Evolutionary conservation across 92 coral and sea anemone species (phyloP), one percentile per base, ranked within the genome.

Genomic region (Phymanthus crucifer): DNA sequence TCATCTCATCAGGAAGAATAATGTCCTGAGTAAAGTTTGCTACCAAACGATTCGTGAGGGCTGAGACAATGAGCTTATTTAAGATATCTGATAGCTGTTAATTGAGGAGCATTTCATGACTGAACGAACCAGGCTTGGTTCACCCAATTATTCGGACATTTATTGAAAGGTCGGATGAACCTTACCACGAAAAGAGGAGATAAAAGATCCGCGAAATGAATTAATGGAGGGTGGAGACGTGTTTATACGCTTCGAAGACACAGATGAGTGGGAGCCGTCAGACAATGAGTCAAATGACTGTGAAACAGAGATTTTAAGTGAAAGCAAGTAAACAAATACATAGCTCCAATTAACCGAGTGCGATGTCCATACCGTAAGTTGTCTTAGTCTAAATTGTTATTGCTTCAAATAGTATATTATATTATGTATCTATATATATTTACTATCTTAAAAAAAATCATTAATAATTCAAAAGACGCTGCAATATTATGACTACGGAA

Each of bases 31-130:
- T 72, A 72, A 72, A 72, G 76, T 38, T 72, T 72, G 48, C 58
- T 48, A 48, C 76, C 76, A 72, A 57, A 57, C 57, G 58, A 72
- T 58, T 72, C 76, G 52, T 72, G 76, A 72, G 21, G 76, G 76
- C 76, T 72, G 76, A 72, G 76, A 72, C 40, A 38, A 32, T 72
- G 76, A 34, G 52, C 52, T 34, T 72, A 72, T 72, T 72, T 40
- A 46, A 74, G 78, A 74, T 74, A 74, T 74, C 78, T 74, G 78
- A 74, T 47, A 74, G 48, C 78, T 74, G 64, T 74, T 74, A 74
- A 35, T 67, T 67, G 72, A 29, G 72, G 43, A 67, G 43, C 72
- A 67, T 67, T 56, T 56, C 66, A 35, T 67, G 43, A 67, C 72
- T 32, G 72, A 21, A 67, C 23, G 13, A 35, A 32, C 38, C 37